Evolutionary conservation across 2,888 invertebrate species (phyloP).

Genomic region (Xestia rhomboidea): DNA sequence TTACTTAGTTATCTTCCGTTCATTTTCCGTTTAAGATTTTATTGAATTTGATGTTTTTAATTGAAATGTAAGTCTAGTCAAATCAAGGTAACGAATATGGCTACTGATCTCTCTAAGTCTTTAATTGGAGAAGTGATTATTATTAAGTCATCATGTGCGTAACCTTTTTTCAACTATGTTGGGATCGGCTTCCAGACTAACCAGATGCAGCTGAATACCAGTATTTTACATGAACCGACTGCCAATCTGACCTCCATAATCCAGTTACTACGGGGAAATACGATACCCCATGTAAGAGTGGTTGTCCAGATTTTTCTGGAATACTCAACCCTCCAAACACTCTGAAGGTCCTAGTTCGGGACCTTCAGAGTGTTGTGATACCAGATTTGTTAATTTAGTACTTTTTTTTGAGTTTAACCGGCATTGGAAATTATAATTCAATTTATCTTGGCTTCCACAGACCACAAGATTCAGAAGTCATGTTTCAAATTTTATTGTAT

Average conservation of each 20-base stretch:
- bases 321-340: background rate
- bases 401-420: background rate
- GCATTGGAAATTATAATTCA: background rate
- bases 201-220: too few relatives aligned
- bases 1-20: slow-evolving; percentile 35
- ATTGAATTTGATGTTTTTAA: background rate
- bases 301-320: background rate
- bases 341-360: background rate
- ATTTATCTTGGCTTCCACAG: background rate
- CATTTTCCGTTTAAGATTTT: slow-evolving; percentile 12
- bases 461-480: background rate
- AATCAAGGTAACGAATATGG: background rate
- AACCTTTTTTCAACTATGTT: background rate
- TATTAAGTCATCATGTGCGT: background rate
- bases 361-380: too few relatives aligned
- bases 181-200: background rate
- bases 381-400: background rate
- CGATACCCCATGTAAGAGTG: background rate
- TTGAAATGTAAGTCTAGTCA: background rate
- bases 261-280: too few relatives aligned
- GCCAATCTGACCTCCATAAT: too few relatives aligned
- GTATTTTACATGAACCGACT: too few relatives aligned
- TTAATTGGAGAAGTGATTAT: background rate
- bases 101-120: background rate
- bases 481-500: background rate